Evolutionary conservation across 35 echinoderm and acorn worm species (phyloP).

Genomic region (Holothuria glaberrima): DNA sequence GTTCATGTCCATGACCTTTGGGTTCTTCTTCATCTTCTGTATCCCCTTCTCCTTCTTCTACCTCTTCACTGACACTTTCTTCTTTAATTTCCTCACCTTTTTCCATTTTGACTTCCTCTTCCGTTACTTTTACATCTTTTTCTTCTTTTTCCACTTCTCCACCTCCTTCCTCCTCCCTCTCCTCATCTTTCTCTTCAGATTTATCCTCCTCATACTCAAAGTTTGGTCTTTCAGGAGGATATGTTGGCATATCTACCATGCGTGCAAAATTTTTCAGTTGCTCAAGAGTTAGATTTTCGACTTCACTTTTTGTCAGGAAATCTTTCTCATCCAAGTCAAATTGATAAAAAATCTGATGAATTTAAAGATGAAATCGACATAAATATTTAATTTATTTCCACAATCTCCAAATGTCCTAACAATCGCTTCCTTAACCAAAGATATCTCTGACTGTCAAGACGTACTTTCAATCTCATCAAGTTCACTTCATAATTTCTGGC

Average conservation of each 20-base stretch:
- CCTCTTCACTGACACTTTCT: slow-evolving; percentile 11
- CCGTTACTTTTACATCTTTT: background rate
- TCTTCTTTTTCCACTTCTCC: background rate
- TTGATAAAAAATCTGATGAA: slow-evolving; percentile 37
- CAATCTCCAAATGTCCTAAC: no score
- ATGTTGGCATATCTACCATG: slow-evolving; percentile 72
- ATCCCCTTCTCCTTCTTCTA: background rate
- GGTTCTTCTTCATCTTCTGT: background rate
- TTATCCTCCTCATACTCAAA: slow-evolving; percentile 49
- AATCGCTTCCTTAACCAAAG: no score
- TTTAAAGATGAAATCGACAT: no score
- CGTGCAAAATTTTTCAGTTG: slow-evolving; percentile 80
- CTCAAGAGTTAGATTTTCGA: slow-evolving; percentile 68
- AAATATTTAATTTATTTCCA: no score
- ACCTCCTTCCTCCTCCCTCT: slow-evolving; percentile 3
- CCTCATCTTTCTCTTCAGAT: background rate
- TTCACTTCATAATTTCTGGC: no score
- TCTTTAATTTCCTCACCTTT: background rate
- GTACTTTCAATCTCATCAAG: no score
- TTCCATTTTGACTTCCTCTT: background rate
- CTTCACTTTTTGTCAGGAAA: slow-evolving; percentile 74
- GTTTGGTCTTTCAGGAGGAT: slow-evolving; percentile 47
- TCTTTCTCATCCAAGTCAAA: slow-evolving; percentile 52
- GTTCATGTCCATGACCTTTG: slow-evolving; percentile 25
- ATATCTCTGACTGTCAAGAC: no score